A percentile compares a stretch with the other conserved stretches of the same genome.
Evolutionary conservation across 2,797 vertebrate genomes (phyloP).

Genomic region (Psittacula echo): DNA sequence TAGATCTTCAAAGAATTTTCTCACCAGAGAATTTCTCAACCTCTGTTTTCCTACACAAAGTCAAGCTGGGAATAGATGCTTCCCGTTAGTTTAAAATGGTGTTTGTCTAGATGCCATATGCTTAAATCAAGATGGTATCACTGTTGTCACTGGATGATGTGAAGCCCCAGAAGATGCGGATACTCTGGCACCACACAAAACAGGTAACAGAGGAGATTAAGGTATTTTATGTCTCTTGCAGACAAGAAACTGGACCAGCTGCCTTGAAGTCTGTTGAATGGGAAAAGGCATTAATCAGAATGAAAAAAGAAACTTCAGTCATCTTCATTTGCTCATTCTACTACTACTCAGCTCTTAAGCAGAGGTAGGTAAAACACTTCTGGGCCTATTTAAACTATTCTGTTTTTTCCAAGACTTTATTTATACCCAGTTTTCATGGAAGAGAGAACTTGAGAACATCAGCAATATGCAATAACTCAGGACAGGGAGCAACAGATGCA

Average conservation of each 20-base stretch:
- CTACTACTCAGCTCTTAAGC: neutral
- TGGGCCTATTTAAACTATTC: neutral
- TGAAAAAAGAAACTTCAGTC: neutral
- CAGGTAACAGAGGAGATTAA: neutral
- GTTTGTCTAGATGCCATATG: neutral
- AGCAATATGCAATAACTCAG: neutral
- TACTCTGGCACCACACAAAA: neutral
- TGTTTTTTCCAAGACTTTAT: neutral
- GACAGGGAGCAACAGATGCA: neutral
- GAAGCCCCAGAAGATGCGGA: neutral
- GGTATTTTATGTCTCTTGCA: neutral
- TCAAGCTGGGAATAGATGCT: neutral
- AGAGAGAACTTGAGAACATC: neutral
- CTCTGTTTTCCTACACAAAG: constrained; percentile 2
- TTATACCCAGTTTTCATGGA: neutral
- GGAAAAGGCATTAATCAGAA: neutral
- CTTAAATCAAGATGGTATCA: neutral
- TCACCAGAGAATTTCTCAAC: constrained; percentile 38
- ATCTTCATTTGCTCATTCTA: neutral
- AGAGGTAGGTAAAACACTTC: constrained; percentile 9
- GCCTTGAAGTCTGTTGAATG: neutral
- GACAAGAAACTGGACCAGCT: neutral
- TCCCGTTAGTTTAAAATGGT: neutral
- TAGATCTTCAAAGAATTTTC: constrained; percentile 52
- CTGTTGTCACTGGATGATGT: neutral